Percentiles rank a stretch among this genome's conserved stretches.
Evolutionary conservation across 2,113 vertebrate genomes (phyloP).

Genomic region (Lutjanus erythropterus): DNA sequence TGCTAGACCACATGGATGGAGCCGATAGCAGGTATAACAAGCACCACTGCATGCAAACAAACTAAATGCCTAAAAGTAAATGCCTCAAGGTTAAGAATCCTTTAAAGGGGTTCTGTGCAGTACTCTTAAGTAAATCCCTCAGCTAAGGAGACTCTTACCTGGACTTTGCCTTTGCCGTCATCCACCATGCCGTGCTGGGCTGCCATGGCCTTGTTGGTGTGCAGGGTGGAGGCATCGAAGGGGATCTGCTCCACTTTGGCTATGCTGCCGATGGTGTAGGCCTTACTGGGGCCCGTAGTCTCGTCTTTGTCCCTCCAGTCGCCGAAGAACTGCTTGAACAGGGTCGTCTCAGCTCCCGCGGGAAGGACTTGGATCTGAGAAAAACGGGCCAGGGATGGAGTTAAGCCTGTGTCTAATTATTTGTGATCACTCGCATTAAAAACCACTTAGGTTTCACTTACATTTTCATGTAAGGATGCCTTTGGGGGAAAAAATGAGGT

Average conservation of each 20-base stretch:
- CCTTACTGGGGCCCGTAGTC: conserved; percentile 81
- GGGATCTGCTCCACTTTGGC: conserved; percentile 83
- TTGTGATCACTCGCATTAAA: no score
- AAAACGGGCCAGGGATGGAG: neutral
- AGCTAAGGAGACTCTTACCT: conserved; percentile 83
- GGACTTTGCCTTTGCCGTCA: conserved; percentile 84
- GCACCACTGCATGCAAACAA: no score
- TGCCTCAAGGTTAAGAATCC: no score
- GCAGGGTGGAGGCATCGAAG: conserved; percentile 84
- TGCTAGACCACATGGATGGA: no score
- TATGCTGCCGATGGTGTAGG: conserved; percentile 80
- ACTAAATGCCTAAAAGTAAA: no score
- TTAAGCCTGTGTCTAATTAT: neutral
- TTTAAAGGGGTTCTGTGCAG: no score
- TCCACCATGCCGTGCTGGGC: conserved; percentile 89
- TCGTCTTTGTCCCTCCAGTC: conserved; percentile 86
- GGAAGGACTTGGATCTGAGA: conserved; percentile 85
- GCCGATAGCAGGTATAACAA: no score
- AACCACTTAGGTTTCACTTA: no score
- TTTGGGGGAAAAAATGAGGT: no score
- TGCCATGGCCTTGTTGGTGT: conserved; percentile 84
- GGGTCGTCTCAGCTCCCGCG: conserved; percentile 82
- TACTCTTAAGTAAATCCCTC: no score
- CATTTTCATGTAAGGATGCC: no score
- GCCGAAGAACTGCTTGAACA: conserved; percentile 87